Evolutionary conservation across 2,888 invertebrate species (phyloP).

Genomic region (Thymelicus acteon): DNA sequence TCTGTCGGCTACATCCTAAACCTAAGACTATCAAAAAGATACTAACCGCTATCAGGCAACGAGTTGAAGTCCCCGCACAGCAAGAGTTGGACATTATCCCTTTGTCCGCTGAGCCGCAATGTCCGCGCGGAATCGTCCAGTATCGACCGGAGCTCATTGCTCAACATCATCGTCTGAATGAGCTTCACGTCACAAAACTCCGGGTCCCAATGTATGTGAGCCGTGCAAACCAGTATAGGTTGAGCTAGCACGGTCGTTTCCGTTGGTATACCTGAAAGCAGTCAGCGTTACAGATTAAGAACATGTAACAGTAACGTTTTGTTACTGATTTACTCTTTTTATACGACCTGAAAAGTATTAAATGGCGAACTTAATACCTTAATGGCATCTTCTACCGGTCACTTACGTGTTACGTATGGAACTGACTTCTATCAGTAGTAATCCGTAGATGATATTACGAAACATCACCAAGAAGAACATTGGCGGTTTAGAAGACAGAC

Average conservation of each 20-base stretch:
- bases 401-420: too few species aligned
- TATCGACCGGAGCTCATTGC: slow-evolving; percentile 95
- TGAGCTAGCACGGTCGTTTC: slow-evolving; percentile 92
- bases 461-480: too few species aligned
- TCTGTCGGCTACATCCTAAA: too few species aligned
- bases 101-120: slow-evolving; percentile 88
- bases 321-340: too few species aligned
- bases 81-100: slow-evolving; percentile 94
- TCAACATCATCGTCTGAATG: slow-evolving; percentile 99
- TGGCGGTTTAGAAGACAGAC: too few species aligned
- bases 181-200: slow-evolving; percentile 99
- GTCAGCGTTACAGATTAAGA: neutral
- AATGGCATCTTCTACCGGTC: too few species aligned
- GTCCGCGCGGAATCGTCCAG: slow-evolving; percentile 94
- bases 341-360: too few species aligned
- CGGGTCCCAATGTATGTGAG: slow-evolving; percentile 99
- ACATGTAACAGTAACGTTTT: neutral
- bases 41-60: slow-evolving; percentile 95
- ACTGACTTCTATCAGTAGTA: too few species aligned
- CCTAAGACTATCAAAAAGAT: neutral
- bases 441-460: too few species aligned
- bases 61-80: slow-evolving; percentile 99
- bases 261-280: slow-evolving; percentile 86
- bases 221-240: slow-evolving; percentile 97
- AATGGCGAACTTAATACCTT: too few species aligned